Base-by-base conservation (phyloP, 2,113 vertebrate genomes). In the Ammodramus savannarum region DNA sequence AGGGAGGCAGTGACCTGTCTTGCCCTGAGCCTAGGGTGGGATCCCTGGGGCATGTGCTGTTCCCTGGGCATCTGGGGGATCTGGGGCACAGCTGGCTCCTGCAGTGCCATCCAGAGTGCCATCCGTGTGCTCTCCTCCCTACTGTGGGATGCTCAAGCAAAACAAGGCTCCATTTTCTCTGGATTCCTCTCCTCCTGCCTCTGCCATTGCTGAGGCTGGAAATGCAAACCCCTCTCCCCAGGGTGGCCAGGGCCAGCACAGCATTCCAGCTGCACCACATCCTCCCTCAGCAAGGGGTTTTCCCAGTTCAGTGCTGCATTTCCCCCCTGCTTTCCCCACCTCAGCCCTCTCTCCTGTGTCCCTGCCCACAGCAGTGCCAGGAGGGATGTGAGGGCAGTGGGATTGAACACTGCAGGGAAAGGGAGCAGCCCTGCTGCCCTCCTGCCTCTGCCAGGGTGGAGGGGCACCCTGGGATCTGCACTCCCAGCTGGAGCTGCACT, bases 371-470 rank as follows among this genome's bases (percentile, higher is more conserved):
- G 75, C 68, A 71, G 73, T 3, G 1, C 54, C 0, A 2, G 21
- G 29, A 63, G n/a, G n/a, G 41, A 10, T 32, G 31, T 0, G 5
- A 78, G 27, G 15, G 31, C 5, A 7, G 6, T 3, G 16, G 43
- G 44, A 15, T 83, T 36, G n/a, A 76, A 76, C 5, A 5, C 39
- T 5, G n/a, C 67, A 54, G 67, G 59, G 41, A 76, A 55, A 34
- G 14, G 1, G 8, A 23, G 55, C 54, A 26, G 54, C 63, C 63
- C 81, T 75, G 55, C 63, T 59, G 58, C 63, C 59, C 81, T 71
- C 34, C n/a, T 25, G 6, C 66, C 43, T 66, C 16, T 3, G 1
- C 62, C 22, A 29, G 0, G 0, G 34, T 0, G 7, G 0, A 1
- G 11, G 12, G 32, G n/a, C 11, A 49, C 52, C 36, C 67, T 72